phyloP scores from a whole-genome alignment of 2,113 vertebrate species.

The Pseudolaguvia tuberculata region DNA sequence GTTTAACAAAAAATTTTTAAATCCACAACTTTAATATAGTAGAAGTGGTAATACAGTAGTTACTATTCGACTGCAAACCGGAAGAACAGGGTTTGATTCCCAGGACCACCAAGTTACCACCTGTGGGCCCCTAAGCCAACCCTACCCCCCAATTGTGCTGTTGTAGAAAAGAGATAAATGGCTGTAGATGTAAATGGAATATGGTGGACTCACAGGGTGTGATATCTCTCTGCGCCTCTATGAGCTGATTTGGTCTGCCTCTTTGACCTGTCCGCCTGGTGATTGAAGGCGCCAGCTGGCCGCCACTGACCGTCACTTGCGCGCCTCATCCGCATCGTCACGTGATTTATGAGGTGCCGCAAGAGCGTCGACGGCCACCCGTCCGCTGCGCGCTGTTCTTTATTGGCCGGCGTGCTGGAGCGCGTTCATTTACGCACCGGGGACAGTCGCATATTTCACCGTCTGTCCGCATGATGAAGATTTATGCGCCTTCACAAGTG shows the following conservation, averaged over 20 bases:
- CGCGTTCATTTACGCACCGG: constrained; percentile 41
- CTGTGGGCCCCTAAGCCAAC: no score
- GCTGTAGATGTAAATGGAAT: no score
- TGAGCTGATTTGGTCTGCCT: background rate
- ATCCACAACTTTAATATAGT: background rate
- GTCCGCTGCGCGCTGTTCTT: constrained; percentile 28
- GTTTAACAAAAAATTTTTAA: background rate
- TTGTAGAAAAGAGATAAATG: no score
- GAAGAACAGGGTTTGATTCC: no score
- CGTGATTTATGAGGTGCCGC: constrained; percentile 43
- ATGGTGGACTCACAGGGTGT: background rate
- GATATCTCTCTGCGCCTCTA: background rate
- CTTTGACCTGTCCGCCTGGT: constrained; percentile 9
- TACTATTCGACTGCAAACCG: no score
- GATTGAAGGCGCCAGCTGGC: constrained; percentile 43
- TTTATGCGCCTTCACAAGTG: constrained; percentile 46
- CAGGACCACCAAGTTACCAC: no score
- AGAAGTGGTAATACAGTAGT: no score
- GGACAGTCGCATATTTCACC: constrained; percentile 45
- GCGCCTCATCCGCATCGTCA: constrained; percentile 37
- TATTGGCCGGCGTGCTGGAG: constrained; percentile 39
- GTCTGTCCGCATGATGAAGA: constrained; percentile 48
- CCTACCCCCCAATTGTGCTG: no score
- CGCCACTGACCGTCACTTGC: constrained; percentile 24
- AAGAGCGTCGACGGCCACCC: constrained; percentile 27